Evolutionary conservation across 2,888 invertebrate species (phyloP), one percentile per base, ranked within the genome.

Genomic region (Arenicola marina): DNA sequence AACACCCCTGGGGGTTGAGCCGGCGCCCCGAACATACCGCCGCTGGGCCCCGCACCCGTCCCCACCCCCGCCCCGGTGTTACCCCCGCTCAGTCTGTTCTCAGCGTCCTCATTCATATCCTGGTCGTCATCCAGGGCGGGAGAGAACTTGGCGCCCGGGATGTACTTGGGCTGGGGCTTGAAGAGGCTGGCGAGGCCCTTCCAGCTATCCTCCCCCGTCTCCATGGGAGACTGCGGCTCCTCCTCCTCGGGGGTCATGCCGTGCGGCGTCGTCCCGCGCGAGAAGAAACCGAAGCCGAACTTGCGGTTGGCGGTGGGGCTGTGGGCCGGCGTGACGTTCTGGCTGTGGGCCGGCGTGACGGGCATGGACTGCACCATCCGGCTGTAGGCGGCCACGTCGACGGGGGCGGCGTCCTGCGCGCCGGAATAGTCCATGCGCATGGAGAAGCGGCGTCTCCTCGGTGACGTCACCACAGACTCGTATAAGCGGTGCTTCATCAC

Each of bases 401-500:
- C 51, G 3, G 56, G 45, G 56, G 62, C 62, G 38, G 44, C 44
- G 21, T 51, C 45, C 38, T 48, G 32, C 33, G 34, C 32, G 3
- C 61, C 61, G 29, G 44, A 55, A 44, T 65, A 65, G 54, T 61
- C 65, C 57, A 62, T 58, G 26, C 56, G 45, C 59, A 38, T 56
- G n/a, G 44, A 43, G 31, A 44, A 59, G 26, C 45, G 43, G 24
- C 63, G 63, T 15, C 56, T 28, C 21, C 60, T n/a, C 21, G 55
- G 55, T 1, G 57, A 33, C 7, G 62, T 29, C n/a, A 38, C 44
- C 24, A 70, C 70, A 0, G 67, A 67, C 56, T 69, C 67, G 59
- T 70, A 70, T 24, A 70, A 61, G 15, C 69, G 60, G 51, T 63
- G 59, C 59, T 70, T 70, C 67, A 70, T 70, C 21, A 70, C 69